Evolutionary conservation across 1,140 invertebrate genomes (phyloP), one percentile per base, ranked within the genome.

Genomic region (Dendrolimus punctatus): DNA sequence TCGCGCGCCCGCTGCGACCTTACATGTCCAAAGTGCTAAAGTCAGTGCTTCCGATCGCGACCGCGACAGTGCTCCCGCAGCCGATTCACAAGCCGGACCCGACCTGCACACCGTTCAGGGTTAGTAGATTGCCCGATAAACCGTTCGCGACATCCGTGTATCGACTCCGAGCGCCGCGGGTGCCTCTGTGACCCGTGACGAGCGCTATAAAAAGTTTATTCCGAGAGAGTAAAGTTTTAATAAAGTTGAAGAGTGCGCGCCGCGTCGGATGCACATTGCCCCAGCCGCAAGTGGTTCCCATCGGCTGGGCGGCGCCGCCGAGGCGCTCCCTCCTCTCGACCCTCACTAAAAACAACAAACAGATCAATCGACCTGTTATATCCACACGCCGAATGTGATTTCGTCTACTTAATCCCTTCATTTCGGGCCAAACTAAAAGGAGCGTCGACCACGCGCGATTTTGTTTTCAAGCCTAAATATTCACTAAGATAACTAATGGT

Each of bases 1-100:
- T 74, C 76, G 75, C 78, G 76, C 76, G 73, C 70, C 73, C 76
- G 71, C 77, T 73, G 62, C 80, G 65, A 74, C 79, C 73, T 76
- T 85, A 80, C 76, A 85, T 85, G 82, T 81, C 81, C 80, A 84
- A 85, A 87, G 85, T 87, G 85, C 71, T 85, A 68, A 83, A 86
- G 71, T 82, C 85, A 85, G 85, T 87, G 85, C 83, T 80, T 73
- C 80, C 80, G 62, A 74, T 72, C 70, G 73, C 78, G 73, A 77
- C 72, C 76, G 78, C 81, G 75, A 75, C 66, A 84, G 76, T 82
- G 82, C 69, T 78, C 70, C 73, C 72, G 75, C 78, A 77, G 73
- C 81, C 72, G 60, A 73, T 75, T 71, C 68, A 71, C 79, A 74
- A 77, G 73, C 68, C 73, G 70, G 77, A 83, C 64, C 74, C 70